These are phyloP conservation scores for Pelodiscus sinensis DNA, from an alignment of 2,113 vertebrate species.

Conservation along the genomic window DNA sequence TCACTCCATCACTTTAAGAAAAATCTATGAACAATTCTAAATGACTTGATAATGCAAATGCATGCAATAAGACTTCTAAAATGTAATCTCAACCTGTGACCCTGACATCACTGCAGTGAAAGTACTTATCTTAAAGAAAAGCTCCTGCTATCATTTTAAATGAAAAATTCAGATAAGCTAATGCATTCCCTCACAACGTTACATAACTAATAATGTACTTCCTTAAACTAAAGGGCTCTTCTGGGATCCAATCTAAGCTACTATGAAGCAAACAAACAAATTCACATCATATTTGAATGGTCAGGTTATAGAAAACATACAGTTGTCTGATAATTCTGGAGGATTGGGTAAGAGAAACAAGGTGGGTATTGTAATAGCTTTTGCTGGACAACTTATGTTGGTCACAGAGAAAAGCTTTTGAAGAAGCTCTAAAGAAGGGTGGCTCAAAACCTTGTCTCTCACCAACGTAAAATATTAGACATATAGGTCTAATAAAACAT, in stretches of 20 bases:
- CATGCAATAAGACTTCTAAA: neutral
- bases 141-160: neutral
- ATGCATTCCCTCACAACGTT: neutral
- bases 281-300: neutral
- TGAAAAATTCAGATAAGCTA: neutral
- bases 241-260: neutral
- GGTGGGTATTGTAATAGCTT: too few relatives aligned
- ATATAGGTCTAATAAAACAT: neutral
- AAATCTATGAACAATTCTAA: neutral
- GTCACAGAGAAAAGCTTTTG: too few relatives aligned
- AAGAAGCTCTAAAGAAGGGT: too few relatives aligned
- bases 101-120: neutral
- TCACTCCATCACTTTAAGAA: neutral
- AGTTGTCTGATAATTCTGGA: too few relatives aligned
- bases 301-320: neutral
- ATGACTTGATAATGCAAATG: neutral
- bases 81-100: neutral
- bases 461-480: neutral
- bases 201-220: neutral
- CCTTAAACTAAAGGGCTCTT: neutral
- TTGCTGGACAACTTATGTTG: too few relatives aligned
- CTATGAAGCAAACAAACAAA: neutral
- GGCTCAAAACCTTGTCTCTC: neutral
- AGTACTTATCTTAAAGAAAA: neutral
- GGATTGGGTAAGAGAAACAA: too few relatives aligned